Evolutionary conservation across 1,140 invertebrate species (phyloP).

Genomic region (Tetramorium simillimum): DNA sequence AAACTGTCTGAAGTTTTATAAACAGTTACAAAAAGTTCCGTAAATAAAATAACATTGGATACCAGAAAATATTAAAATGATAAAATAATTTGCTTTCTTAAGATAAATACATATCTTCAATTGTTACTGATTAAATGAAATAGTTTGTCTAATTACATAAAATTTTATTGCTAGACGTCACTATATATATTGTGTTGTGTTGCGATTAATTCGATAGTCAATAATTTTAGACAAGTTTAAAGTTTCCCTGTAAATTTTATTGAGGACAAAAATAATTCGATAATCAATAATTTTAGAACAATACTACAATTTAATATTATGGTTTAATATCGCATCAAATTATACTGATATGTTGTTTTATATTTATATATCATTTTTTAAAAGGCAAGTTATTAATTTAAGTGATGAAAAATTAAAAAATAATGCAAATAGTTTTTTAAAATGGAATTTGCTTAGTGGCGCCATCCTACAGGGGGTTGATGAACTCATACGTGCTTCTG

Average conservation of each 20-base stretch:
- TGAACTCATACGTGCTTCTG: constrained; percentile 65
- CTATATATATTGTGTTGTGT: too few species aligned
- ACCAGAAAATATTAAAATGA: not conserved
- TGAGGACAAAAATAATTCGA: not conserved
- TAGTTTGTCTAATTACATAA: not conserved
- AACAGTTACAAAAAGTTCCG: not conserved
- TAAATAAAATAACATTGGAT: not conserved
- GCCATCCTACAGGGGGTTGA: constrained; percentile 73
- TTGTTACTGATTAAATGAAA: not conserved
- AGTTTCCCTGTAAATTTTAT: not conserved
- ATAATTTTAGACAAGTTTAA: not conserved
- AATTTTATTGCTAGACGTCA: not conserved
- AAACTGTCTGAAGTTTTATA: not conserved
- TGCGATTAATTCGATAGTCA: too few species aligned
- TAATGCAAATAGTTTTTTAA: constrained; percentile 14
- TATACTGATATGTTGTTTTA: not conserved
- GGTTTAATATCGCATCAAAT: not conserved
- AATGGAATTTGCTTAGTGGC: constrained; percentile 61
- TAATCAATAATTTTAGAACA: not conserved
- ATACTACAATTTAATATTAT: not conserved
- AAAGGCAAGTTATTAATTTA: not conserved
- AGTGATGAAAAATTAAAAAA: not conserved
- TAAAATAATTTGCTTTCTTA: not conserved
- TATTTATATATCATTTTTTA: not conserved
- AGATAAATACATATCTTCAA: not conserved